Base-by-base conservation (phyloP, 2,113 vertebrate species). In the Typhlomys cinereus region DNA sequence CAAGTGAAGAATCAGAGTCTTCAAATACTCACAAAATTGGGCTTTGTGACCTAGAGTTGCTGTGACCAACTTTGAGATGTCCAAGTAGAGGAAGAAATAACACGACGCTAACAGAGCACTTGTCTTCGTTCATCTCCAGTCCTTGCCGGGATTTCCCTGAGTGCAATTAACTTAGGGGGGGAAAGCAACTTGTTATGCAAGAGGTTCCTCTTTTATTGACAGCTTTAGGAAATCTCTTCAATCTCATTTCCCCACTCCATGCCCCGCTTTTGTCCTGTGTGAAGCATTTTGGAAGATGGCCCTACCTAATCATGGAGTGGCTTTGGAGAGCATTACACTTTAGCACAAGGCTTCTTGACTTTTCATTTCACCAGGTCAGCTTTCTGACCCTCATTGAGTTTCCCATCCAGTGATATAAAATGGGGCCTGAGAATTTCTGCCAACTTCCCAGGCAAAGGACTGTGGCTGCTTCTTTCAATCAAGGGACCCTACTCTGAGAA, bases 271-370 rank as follows among this genome's bases (percentile, higher is more conserved):
- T 18, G 5, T n/a, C 64, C 15, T 44, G 50, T 59, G 36, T 64
- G 50, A 89, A 73, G 61, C 59, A 66, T 54, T 46, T 85, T 52
- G 86, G 75, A 57, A 76, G 29, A 39, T 36, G n/a, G 4, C 20
- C 25, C 46, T 74, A 48, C 17, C 1, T 2, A 12, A 10, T 12
- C 21, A 6, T 3, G 2, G 10, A 7, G 46, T 12, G 20, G 20
- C 31, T 85, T 88, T 79, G 13, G 52, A 80, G 54, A 57, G 21
- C 54, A 7, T 76, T 71, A 7, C 84, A 71, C 85, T 92, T 25
- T 46, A 75, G 39, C 29, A 34, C 29, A 23, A 13, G 1, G n/a
- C 52, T 89, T 67, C 48, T 52, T 48, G 29, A 36, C 57, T 3
- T 27, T 48, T 5, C 78, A 17, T 46, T 66, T 61, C 36, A 80